phyloP scores from a whole-genome alignment of 2,113 vertebrate species.

The Sinocyclocheilus grahami region DNA sequence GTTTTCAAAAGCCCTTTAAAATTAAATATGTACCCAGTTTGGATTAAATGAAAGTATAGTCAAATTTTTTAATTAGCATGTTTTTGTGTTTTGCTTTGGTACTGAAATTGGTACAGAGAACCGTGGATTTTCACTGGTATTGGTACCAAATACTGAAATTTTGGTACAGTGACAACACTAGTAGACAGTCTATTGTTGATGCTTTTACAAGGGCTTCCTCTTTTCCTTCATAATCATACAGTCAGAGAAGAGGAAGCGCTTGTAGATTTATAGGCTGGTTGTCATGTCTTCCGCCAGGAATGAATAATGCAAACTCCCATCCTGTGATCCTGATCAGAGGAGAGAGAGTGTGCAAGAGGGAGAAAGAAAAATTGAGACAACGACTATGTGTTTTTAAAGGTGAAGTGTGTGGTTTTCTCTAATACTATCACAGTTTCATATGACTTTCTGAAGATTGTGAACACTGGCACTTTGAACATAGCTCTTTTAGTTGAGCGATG shows the following conservation, averaged over 20 bases:
- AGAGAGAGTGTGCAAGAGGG: neutral
- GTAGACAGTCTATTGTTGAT: neutral
- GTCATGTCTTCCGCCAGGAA: constrained; percentile 39
- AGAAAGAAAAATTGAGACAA: constrained; percentile 15
- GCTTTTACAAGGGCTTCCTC: constrained; percentile 18
- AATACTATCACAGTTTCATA: neutral
- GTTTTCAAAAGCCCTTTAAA: too few species aligned
- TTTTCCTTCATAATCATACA: constrained; percentile 13
- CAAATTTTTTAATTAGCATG: too few species aligned
- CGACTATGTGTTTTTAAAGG: constrained; percentile 10
- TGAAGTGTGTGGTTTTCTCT: neutral
- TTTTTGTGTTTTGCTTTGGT: too few species aligned
- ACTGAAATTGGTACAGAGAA: too few species aligned
- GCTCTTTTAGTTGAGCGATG: neutral
- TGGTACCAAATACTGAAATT: too few species aligned
- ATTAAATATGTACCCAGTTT: too few species aligned
- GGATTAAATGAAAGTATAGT: too few species aligned
- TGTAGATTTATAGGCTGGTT: constrained; percentile 41
- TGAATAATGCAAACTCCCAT: constrained; percentile 51
- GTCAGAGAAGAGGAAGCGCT: neutral
- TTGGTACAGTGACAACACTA: too few species aligned
- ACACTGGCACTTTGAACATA: neutral
- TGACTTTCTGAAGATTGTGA: neutral
- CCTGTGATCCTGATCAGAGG: constrained; percentile 33
- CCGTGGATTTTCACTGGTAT: too few species aligned